These are phyloP conservation scores for Cosmopolites sordidus DNA, from an alignment of 2,888 invertebrate genomes.

Conservation along the genomic window DNA sequence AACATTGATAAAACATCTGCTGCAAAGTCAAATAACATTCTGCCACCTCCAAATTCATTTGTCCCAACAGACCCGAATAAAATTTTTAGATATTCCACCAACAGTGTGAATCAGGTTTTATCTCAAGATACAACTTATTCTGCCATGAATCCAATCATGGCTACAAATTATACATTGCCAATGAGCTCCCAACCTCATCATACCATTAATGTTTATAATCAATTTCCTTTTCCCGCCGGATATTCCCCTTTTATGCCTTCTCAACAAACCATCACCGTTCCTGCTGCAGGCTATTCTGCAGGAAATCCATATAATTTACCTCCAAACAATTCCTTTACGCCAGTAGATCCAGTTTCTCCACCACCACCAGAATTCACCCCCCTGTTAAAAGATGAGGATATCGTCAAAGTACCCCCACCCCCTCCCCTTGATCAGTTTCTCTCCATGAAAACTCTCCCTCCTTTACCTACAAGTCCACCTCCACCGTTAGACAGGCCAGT, in stretches of 20 bases:
- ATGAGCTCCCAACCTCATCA: slow-evolving; percentile 27
- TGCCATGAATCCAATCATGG: slow-evolving; percentile 21
- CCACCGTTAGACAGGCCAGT: slow-evolving; percentile 25
- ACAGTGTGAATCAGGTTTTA: not conserved
- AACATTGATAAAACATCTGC: too few relatives aligned
- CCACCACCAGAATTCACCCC: slow-evolving; percentile 22
- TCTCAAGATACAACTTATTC: slow-evolving; percentile 20
- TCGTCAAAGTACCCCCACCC: slow-evolving; percentile 33
- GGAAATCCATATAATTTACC: slow-evolving; percentile 2
- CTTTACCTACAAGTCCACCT: slow-evolving; percentile 31
- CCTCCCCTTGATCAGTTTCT: slow-evolving; percentile 15
- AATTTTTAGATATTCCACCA: slow-evolving; percentile 12
- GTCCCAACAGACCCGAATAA: not conserved
- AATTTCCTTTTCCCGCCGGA: slow-evolving; percentile 14
- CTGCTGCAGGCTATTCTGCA: not conserved
- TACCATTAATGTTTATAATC: slow-evolving; percentile 36
- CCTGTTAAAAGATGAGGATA: slow-evolving; percentile 30
- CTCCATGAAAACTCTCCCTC: slow-evolving; percentile 25
- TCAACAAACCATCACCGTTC: not conserved
- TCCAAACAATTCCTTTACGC: slow-evolving; percentile 5
- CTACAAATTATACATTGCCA: slow-evolving; percentile 21
- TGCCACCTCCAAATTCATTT: slow-evolving; percentile 19
- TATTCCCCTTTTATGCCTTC: slow-evolving; percentile 4
- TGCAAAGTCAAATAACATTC: slow-evolving; percentile 8
- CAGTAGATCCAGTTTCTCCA: slow-evolving; percentile 16